A percentile compares a stretch with the other conserved stretches of the same genome.
Evolutionary conservation across 2,113 vertebrate genomes (phyloP).

Genomic region (Petroica traversi): DNA sequence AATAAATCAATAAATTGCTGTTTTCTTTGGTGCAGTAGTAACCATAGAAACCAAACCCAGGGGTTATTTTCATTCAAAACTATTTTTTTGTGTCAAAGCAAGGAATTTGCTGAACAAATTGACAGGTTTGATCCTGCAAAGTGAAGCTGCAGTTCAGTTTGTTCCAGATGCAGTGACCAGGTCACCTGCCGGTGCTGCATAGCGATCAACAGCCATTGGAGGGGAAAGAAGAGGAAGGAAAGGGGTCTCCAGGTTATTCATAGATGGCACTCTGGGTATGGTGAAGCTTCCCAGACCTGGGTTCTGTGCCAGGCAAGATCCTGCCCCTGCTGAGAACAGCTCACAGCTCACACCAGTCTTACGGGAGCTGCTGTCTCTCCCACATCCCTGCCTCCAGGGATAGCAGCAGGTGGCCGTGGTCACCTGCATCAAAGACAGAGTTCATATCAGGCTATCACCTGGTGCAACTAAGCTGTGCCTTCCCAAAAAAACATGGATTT

Average conservation of each 20-base stretch:
- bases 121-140: not conserved
- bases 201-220: not conserved
- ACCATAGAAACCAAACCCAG: not conserved
- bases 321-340: accelerated
- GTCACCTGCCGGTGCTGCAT: not conserved
- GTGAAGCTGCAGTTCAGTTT: not conserved
- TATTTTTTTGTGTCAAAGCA: not conserved
- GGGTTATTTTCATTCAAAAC: not conserved
- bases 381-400: not conserved
- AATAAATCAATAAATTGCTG: not conserved
- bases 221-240: not conserved
- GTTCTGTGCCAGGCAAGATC: not conserved
- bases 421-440: not conserved
- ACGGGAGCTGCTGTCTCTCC: accelerated
- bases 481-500: not conserved
- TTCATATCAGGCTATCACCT: not conserved
- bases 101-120: not conserved
- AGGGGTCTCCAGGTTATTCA: not conserved
- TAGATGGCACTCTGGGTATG: not conserved
- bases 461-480: not conserved
- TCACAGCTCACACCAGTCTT: accelerated
- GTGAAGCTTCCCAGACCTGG: not conserved
- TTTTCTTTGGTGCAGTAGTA: not conserved
- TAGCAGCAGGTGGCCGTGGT: accelerated
- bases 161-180: not conserved